A percentile compares a stretch with the other conserved stretches of the same genome.
Evolutionary conservation across 2,888 invertebrate genomes (phyloP).

Genomic region (Mimas tiliae): DNA sequence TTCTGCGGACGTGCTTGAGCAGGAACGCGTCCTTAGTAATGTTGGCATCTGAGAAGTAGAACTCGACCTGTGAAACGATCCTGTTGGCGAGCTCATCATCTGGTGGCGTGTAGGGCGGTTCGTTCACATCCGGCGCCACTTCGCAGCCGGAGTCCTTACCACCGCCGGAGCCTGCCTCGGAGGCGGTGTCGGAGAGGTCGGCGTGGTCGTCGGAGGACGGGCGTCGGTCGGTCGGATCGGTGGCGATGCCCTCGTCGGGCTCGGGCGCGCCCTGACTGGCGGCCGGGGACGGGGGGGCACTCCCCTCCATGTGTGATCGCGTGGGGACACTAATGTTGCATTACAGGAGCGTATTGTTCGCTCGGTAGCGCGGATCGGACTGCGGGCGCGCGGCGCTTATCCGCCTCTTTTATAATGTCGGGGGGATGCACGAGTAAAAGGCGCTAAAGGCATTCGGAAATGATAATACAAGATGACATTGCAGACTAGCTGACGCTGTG

Average conservation of each 20-base stretch:
- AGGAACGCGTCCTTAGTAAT: conserved; percentile 98
- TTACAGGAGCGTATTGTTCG: conserved; percentile 72
- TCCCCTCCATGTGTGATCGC: conserved; percentile 74
- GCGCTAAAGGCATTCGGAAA: conserved; percentile 65
- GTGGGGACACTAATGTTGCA: conserved; percentile 66
- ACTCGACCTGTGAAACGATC: conserved; percentile 95
- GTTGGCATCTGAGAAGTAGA: conserved; percentile 97
- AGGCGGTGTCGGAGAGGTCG: conserved; percentile 88
- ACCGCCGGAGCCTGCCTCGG: conserved; percentile 86
- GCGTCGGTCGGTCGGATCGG: conserved; percentile 77
- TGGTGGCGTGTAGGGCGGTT: conserved; percentile 87
- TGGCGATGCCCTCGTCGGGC: conserved; percentile 76
- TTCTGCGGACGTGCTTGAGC: conserved; percentile 96
- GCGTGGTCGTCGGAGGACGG: conserved; percentile 86
- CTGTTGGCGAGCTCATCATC: conserved; percentile 91
- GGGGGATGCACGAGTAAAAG: conserved; percentile 77
- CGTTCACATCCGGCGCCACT: conserved; percentile 83
- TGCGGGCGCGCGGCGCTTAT: conserved; percentile 76
- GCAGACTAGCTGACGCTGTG: conserved; percentile 60
- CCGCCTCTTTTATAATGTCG: conserved; percentile 77
- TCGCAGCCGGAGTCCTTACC: conserved; percentile 89
- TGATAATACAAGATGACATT: conserved; percentile 70
- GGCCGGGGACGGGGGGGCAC: conserved; percentile 48
- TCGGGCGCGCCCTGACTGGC: conserved; percentile 63
- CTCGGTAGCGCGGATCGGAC: conserved; percentile 72